phyloP scores from a whole-genome alignment of 1,140 invertebrate genomes.

The Drosophila dunni region DNA sequence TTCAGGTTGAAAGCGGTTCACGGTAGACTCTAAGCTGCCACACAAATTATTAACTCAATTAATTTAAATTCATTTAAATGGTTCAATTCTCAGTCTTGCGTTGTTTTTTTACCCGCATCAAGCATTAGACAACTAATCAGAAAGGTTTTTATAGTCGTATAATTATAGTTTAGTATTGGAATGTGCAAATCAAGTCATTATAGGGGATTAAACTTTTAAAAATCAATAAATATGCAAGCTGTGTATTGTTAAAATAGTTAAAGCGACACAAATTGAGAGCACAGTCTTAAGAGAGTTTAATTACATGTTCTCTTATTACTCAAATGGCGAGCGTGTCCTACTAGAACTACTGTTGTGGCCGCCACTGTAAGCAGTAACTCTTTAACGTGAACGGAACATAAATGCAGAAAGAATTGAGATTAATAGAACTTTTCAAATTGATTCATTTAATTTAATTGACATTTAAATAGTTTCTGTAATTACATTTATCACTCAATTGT shows the following conservation, averaged over 20 bases:
- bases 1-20: slow-evolving; percentile 53
- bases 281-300: no score
- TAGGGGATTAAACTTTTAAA: no score
- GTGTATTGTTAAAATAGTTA: no score
- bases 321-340: no score
- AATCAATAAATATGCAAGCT: no score
- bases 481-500: neutral
- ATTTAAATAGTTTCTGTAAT: neutral
- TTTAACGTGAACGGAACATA: no score
- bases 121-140: neutral
- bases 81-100: slow-evolving; percentile 6
- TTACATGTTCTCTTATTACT: no score
- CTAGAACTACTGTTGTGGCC: no score
- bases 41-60: slow-evolving; percentile 66
- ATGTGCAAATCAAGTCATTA: neutral
- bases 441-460: neutral
- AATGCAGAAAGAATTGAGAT: no score
- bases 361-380: no score
- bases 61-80: slow-evolving; percentile 64
- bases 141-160: neutral
- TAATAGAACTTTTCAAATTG: no score
- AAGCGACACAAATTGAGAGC: no score
- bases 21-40: slow-evolving; percentile 19
- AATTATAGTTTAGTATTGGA: neutral
- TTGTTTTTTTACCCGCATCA: neutral